phyloP scores from a whole-genome alignment of 2,797 vertebrate species.

The Alcedo quadribrachys region DNA sequence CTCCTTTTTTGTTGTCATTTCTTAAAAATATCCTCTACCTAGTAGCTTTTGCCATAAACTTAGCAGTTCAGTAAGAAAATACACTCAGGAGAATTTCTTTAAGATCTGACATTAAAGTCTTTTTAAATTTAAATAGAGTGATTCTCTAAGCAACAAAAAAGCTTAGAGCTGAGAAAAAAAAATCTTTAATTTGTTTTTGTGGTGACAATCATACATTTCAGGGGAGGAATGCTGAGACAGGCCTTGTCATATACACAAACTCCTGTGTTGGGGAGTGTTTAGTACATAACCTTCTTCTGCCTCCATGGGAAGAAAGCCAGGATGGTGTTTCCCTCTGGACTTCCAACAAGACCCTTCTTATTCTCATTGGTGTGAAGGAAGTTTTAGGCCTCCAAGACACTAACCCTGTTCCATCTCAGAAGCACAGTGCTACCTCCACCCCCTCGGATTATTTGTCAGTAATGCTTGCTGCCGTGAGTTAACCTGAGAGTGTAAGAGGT shows the following conservation, averaged over 20 bases:
- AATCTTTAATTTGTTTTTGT: neutral
- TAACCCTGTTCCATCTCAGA: neutral
- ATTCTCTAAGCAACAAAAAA: neutral
- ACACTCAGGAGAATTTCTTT: neutral
- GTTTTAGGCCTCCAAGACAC: neutral
- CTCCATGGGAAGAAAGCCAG: neutral
- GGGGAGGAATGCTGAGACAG: neutral
- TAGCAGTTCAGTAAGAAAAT: neutral
- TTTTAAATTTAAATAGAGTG: neutral
- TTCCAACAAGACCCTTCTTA: neutral
- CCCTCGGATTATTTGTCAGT: neutral
- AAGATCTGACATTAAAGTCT: neutral
- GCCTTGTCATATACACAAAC: neutral
- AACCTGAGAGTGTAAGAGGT: neutral
- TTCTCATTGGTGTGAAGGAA: neutral
- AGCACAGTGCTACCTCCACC: rapidly evolving
- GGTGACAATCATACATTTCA: neutral
- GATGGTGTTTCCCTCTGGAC: neutral
- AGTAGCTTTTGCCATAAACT: neutral
- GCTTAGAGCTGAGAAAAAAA: neutral
- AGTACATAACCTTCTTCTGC: neutral
- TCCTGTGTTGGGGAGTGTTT: neutral
- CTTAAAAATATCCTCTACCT: neutral
- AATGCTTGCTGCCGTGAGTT: neutral
- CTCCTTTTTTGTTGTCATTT: neutral